Evolutionary conservation across 2,888 invertebrate genomes (phyloP), one percentile per base, ranked within the genome.

Genomic region (Augiades crinisus): DNA sequence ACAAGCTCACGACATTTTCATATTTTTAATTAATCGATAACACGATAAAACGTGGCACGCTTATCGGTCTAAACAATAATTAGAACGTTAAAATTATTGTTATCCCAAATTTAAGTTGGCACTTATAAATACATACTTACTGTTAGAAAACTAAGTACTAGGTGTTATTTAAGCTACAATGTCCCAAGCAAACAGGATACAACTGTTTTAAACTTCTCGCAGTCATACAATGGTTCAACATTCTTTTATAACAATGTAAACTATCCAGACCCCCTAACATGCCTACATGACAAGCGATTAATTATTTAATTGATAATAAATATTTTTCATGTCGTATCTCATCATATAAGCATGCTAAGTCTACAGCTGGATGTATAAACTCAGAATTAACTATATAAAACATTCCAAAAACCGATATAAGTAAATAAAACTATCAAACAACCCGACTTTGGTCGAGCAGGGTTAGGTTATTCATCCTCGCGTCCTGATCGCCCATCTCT

Each of bases 401-500:
- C 50, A 43, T 43, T 50, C 43, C 33, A 34, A 21, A 43, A 43
- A 43, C 34, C 19, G 21, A 21, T 17, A 17, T 27, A 16, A 10
- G 5, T 2, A 33, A 33, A 45, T 53, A 54, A 57, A 45, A 22
- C 21, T 22, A 64, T 91, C 81, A 93, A 58, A 94, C 93, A 50
- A 93, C 88, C 59, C 93, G 91, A 52, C 80, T 81, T 57, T 92
- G 91, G 58, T 92, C 90, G 16, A 88, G 64, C 21, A 90, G 64
- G 5, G 87, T 91, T 56, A 92, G 79, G 52, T 93, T 93, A 69
- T 93, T 93, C 71, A 83, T 80, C 47, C 92, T 82, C 4, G 90
- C 86, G 57, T 92, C 92, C 53, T 93, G 92, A 70, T 94, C 94
- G 4, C 94, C 95, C 63, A 92, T 88, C 70, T 96, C 96, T 63